Conservation (phyloP, 2,888 invertebrate genomes). For the Chalcosyrphus nemorum region DNA sequence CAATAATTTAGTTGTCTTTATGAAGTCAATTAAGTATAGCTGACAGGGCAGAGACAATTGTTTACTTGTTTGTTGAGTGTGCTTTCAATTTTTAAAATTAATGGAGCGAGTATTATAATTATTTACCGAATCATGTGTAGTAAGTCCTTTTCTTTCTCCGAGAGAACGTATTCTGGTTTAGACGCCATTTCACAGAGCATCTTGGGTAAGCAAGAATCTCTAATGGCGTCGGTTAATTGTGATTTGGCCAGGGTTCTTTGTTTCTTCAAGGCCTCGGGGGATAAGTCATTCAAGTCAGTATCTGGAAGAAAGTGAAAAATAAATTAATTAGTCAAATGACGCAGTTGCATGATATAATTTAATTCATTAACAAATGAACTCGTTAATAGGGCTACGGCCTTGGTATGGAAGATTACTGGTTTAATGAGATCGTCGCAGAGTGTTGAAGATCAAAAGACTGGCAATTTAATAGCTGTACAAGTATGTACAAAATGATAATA, state of each 20-base stretch:
- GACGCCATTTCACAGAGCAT: conserved; percentile 82
- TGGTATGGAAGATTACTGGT: too few species aligned
- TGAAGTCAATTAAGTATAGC: neutral
- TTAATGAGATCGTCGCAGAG: too few species aligned
- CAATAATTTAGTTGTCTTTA: neutral
- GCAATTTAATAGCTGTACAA: too few species aligned
- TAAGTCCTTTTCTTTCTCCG: conserved; percentile 81
- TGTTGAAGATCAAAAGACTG: too few species aligned
- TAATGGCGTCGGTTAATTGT: conserved; percentile 80
- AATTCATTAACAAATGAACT: too few species aligned
- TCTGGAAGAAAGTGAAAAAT: too few species aligned
- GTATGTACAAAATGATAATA: too few species aligned
- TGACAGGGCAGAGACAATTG: neutral
- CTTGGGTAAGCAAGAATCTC: conserved; percentile 81
- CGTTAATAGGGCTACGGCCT: too few species aligned
- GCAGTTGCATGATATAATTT: too few species aligned
- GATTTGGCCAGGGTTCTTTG: conserved; percentile 76
- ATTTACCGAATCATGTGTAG: conserved; percentile 80
- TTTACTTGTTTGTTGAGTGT: neutral
- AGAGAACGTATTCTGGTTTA: conserved; percentile 79
- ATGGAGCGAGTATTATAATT: neutral
- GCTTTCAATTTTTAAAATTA: neutral
- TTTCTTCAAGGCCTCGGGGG: conserved; percentile 76
- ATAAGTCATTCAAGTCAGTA: conserved; percentile 78
- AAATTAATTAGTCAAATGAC: neutral